These are phyloP conservation scores for Hippocampus barbouri DNA, from an alignment of 2,113 vertebrate genomes.

Conservation along the genomic window DNA sequence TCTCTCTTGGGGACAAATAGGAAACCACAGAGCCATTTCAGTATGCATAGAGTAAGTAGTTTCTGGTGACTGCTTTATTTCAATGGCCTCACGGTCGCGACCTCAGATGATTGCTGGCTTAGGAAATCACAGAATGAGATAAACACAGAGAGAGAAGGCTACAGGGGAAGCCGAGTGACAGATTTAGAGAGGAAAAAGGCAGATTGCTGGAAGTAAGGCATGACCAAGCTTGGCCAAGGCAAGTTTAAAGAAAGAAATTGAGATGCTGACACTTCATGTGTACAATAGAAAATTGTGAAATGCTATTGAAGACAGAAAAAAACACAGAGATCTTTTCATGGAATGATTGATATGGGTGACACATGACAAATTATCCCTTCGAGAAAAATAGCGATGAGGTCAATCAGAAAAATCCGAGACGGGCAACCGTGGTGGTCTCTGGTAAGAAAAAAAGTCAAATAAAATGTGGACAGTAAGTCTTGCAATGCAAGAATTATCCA, in stretches of 20 bases:
- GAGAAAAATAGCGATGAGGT: neutral
- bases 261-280: neutral
- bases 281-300: neutral
- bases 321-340: neutral
- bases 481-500: neutral
- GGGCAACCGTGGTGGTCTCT: neutral
- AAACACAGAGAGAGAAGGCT: constrained; percentile 2
- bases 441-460: constrained; percentile 1
- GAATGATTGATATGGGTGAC: neutral
- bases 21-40: constrained; percentile 24
- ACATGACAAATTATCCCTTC: neutral
- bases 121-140: neutral
- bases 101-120: constrained; percentile 19
- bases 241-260: neutral
- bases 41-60: neutral
- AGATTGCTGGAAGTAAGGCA: neutral
- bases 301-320: neutral
- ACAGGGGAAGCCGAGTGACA: neutral
- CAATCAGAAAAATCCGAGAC: neutral
- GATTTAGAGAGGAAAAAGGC: neutral
- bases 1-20: constrained; percentile 9
- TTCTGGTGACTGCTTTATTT: constrained; percentile 2
- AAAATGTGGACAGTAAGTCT: constrained; percentile 8
- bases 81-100: neutral
- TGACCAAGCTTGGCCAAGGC: neutral